These are phyloP conservation scores for Anneissia japonica DNA, from an alignment of 35 echinoderm and acorn worm species.

Conservation along the genomic window DNA sequence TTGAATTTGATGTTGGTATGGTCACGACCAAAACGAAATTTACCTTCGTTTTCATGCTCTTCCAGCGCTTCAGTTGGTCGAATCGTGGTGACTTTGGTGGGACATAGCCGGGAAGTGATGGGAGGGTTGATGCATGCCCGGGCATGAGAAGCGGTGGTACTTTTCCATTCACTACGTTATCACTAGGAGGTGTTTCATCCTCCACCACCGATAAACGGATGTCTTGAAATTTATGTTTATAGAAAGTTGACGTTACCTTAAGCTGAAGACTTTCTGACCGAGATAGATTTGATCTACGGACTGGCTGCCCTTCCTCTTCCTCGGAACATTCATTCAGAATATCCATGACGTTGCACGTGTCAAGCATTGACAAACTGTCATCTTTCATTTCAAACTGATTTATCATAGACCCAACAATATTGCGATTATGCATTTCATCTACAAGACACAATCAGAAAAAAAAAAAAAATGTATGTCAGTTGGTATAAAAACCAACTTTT, in stretches of 20 bases:
- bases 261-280: background rate
- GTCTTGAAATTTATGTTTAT: slow-evolving; percentile 2
- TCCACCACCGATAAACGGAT: background rate
- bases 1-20: background rate
- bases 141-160: background rate
- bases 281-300: background rate
- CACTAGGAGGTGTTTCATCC: background rate
- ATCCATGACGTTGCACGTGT: background rate
- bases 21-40: background rate
- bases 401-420: background rate
- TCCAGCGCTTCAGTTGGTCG: background rate
- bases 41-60: background rate
- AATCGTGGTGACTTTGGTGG: background rate
- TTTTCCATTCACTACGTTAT: background rate
- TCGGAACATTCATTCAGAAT: background rate
- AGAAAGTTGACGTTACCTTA: background rate
- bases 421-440: background rate
- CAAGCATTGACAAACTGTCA: background rate
- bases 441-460: too few species aligned
- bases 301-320: background rate
- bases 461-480: too few species aligned
- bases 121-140: background rate
- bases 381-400: background rate
- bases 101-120: background rate
- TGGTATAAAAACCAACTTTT: too few species aligned